These are phyloP conservation scores for Madoqua kirkii DNA, from an alignment of 2,113 vertebrate genomes.

Conservation along the genomic window DNA sequence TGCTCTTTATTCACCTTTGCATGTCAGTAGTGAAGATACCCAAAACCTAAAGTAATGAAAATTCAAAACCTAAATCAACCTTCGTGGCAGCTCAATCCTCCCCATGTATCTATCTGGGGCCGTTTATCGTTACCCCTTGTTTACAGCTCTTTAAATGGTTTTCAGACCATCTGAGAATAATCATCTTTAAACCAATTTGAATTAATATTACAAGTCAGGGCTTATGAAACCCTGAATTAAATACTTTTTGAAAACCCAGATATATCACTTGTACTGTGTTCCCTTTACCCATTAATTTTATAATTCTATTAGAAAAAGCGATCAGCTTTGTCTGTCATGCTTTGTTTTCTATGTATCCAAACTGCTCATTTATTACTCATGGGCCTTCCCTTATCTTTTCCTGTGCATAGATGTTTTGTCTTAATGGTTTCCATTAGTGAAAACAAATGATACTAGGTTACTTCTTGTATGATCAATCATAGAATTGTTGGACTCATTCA, in stretches of 20 bases:
- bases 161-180: conserved; percentile 72
- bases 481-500: neutral
- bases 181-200: conserved; percentile 70
- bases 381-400: neutral
- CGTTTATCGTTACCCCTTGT: conserved; percentile 64
- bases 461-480: neutral
- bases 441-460: neutral
- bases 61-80: conserved; percentile 42
- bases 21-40: conserved; percentile 66
- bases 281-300: conserved; percentile 57
- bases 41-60: conserved; percentile 1
- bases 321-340: conserved; percentile 30
- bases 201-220: conserved; percentile 72
- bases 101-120: conserved; percentile 45
- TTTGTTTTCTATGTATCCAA: neutral
- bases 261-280: conserved; percentile 67
- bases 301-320: neutral
- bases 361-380: neutral
- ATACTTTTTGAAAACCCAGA: conserved; percentile 72
- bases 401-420: neutral
- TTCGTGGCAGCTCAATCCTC: conserved; percentile 9
- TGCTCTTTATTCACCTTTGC: conserved; percentile 46
- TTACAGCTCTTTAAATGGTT: conserved; percentile 65
- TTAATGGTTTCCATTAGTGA: conserved; percentile 9
- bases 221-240: conserved; percentile 74